Conservation (phyloP, 2,113 vertebrate species). For the Onychostoma macrolepis region DNA sequence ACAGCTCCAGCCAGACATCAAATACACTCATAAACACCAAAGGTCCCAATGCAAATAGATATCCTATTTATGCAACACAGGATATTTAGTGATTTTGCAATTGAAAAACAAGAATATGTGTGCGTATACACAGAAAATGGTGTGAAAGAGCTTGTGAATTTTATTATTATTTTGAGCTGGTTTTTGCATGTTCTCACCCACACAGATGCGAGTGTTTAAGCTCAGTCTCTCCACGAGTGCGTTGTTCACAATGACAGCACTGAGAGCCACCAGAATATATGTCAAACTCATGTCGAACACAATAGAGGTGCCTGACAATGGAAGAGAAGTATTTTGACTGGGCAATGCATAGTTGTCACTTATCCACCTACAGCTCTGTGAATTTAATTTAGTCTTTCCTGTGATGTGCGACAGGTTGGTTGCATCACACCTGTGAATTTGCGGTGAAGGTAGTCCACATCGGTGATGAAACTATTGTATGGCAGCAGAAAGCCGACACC, state of each 20-base stretch:
- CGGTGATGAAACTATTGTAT: slow-evolving; percentile 97
- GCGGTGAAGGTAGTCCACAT: slow-evolving; percentile 94
- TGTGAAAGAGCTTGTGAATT: background rate
- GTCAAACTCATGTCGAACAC: slow-evolving; percentile 98
- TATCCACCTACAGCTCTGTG: background rate
- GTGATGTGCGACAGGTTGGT: background rate
- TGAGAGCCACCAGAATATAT: slow-evolving; percentile 91
- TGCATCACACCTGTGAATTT: slow-evolving; percentile 85
- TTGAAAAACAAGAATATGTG: background rate
- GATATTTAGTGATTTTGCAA: background rate
- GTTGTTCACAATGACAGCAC: slow-evolving; percentile 92
- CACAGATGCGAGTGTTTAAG: slow-evolving; percentile 89
- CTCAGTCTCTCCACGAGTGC: slow-evolving; percentile 90
- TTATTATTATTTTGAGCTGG: background rate
- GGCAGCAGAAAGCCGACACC: slow-evolving; percentile 97
- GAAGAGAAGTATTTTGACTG: background rate
- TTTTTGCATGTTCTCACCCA: slow-evolving; percentile 76
- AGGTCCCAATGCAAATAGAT: slow-evolving; percentile 89
- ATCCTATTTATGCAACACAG: slow-evolving; percentile 74
- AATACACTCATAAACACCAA: slow-evolving; percentile 91
- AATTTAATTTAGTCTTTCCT: background rate
- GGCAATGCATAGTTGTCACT: background rate
- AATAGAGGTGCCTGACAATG: slow-evolving; percentile 87
- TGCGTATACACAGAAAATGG: background rate
- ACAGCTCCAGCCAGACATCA: slow-evolving; percentile 90